Conservation (phyloP, 2,888 invertebrate genomes). For the Corbicula japonica region DNA sequence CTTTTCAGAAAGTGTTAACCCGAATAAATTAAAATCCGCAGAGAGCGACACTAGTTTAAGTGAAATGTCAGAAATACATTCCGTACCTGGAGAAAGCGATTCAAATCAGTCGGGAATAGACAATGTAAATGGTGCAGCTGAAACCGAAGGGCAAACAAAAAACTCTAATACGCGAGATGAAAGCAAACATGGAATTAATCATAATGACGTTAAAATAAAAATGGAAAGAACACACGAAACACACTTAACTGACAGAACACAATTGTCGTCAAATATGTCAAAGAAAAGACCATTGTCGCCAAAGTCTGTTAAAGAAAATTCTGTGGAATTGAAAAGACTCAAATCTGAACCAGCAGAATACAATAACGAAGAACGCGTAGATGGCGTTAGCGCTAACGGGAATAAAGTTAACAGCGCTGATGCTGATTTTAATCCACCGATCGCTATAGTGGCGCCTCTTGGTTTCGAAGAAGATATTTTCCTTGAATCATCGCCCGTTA, state of each 20-base stretch:
- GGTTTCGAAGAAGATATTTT: slow-evolving; percentile 26
- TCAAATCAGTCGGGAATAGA: too few relatives aligned
- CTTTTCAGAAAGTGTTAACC: too few relatives aligned
- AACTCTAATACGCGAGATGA: background rate
- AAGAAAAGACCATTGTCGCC: slow-evolving; percentile 24
- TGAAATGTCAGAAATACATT: slow-evolving; percentile 17
- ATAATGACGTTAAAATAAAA: slow-evolving; percentile 6
- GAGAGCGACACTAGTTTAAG: slow-evolving; percentile 16
- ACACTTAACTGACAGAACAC: too few relatives aligned
- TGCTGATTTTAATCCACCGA: slow-evolving; percentile 17
- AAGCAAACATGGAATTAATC: background rate
- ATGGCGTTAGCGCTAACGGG: background rate
- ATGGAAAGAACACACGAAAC: background rate
- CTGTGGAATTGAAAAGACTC: background rate
- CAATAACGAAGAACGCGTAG: background rate
- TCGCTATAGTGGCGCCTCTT: slow-evolving; percentile 36
- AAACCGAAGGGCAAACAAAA: background rate
- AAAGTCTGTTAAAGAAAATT: background rate
- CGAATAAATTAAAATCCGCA: background rate
- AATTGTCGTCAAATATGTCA: too few relatives aligned
- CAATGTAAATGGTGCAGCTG: too few relatives aligned
- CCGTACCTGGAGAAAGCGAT: too few relatives aligned
- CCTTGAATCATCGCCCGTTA: background rate
- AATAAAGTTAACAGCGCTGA: background rate
- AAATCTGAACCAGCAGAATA: background rate